Base-by-base conservation (phyloP, 2,113 vertebrate species). In the Ia io region DNA sequence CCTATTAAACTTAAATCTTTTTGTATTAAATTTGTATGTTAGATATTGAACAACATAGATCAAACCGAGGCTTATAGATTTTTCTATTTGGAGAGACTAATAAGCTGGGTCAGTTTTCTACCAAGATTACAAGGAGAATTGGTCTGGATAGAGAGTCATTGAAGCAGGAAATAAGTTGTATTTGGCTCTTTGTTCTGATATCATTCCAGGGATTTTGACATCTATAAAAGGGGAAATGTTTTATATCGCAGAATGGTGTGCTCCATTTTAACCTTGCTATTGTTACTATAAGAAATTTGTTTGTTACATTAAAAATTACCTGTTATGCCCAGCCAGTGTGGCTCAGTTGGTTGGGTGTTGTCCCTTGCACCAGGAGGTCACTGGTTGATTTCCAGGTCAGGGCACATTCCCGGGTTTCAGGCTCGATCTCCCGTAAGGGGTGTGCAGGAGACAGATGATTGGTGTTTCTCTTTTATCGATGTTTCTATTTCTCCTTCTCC, bases 11-110 rank as follows among this genome's bases (percentile, higher is more conserved):
- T 95, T 93, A 85, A 73, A 63, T 87, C 6, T 25, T 84, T 3
- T 84, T 82, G 30, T 47, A 22, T 94, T 74, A 74, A 71, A 67
- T 88, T 87, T 71, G 2, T 91, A 25, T 44, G 5, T 70, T 93
- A 35, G 9, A 32, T 92, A 80, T 14, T 80, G 77, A 73, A 79
- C 20, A 79, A 53, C 11, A 69, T 84, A 83, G 32, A 76, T 63
- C 59, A 92, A 79, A 51, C 65, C 17, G 17, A 71, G 32, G 22
- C 44, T 90, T 90, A 53, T 2, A 93, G 56, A 80, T 69, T 84
- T 93, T 89, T 93, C 18, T 94, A 53, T 86, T 78, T 80, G 40
- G 86, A 61, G 93, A 96, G 23, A 71, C 74, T 88, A 74, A 56
- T 49, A 49, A 84, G 10, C 30, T 78, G 2, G 59, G 20, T 92